Percentiles rank a stretch among this genome's conserved stretches.
These are phyloP conservation scores for Odontophorus gujanensis DNA, from an alignment of 2,113 vertebrate genomes.

Conservation along the genomic window DNA sequence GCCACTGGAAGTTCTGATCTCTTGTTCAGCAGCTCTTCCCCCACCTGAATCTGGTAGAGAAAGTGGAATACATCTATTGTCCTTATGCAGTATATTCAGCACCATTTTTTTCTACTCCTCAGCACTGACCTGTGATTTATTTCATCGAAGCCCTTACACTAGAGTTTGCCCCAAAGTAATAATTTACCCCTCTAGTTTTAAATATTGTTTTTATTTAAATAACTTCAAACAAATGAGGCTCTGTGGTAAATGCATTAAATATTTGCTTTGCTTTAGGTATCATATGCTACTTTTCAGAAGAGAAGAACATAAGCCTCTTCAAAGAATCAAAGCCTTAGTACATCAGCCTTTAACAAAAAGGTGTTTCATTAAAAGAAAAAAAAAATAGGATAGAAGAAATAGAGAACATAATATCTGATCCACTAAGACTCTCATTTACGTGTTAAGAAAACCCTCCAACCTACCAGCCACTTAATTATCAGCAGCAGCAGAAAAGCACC, in stretches of 20 bases:
- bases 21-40: neutral
- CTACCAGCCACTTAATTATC: neutral
- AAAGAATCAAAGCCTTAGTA: neutral
- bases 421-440: neutral
- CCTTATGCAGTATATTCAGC: neutral
- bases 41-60: neutral
- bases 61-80: neutral
- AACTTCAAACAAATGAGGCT: neutral
- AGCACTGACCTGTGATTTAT: neutral
- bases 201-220: neutral
- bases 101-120: neutral
- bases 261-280: neutral
- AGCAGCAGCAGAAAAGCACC: neutral
- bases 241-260: neutral
- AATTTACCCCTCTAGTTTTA: neutral
- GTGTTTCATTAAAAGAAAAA: neutral
- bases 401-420: neutral
- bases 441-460: neutral
- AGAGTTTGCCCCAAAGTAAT: neutral
- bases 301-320: neutral
- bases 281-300: neutral
- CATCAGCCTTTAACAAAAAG: neutral
- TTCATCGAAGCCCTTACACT: neutral
- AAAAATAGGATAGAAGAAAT: neutral
- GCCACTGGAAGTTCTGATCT: fast-evolving